phyloP scores from a whole-genome alignment of 1,140 invertebrate genomes.

The Triops longicaudatus region DNA sequence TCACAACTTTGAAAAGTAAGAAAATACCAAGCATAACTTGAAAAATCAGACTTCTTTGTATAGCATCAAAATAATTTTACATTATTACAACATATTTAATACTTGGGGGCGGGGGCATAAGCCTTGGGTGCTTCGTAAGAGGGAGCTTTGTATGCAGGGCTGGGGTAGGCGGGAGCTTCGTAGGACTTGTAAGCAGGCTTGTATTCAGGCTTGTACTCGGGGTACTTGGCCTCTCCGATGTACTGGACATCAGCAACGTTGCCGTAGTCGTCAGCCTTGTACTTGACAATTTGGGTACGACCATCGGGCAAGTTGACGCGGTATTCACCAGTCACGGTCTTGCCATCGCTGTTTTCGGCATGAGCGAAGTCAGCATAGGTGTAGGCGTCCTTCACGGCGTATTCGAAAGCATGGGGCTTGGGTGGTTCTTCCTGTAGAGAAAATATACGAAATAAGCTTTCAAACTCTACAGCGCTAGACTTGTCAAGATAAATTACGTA shows the following conservation, averaged over 20 bases:
- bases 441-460: neutral
- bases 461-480: neutral
- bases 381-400: too few species aligned
- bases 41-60: neutral
- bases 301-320: constrained; percentile 69
- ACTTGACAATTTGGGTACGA: constrained; percentile 63
- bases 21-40: neutral
- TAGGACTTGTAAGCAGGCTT: constrained; percentile 20
- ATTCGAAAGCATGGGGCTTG: constrained; percentile 61
- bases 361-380: too few species aligned
- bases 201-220: too few species aligned
- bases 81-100: neutral
- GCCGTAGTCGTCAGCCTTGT: constrained; percentile 64
- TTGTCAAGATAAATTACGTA: constrained; percentile 10
- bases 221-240: too few species aligned
- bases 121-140: neutral
- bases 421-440: constrained; percentile 45
- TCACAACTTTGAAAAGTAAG: neutral
- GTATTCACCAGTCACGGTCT: constrained; percentile 55
- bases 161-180: neutral
- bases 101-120: neutral
- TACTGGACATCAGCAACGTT: constrained; percentile 66
- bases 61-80: neutral
- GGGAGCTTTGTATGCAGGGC: neutral
- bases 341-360: constrained; percentile 49